Evolutionary conservation across 2,113 vertebrate species (phyloP).

Genomic region (Elephantulus edwardii): DNA sequence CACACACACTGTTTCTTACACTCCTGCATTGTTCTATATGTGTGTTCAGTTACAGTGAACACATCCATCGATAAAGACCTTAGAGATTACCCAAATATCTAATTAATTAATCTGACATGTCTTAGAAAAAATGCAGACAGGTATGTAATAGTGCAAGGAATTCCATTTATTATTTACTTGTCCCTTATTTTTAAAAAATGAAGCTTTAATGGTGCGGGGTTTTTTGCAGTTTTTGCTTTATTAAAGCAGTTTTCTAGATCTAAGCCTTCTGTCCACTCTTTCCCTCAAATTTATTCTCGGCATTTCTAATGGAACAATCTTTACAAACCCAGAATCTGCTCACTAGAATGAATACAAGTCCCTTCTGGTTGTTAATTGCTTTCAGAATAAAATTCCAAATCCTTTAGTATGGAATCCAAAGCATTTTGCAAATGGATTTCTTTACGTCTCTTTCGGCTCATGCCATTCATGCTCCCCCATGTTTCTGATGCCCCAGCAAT

Average conservation of each 20-base stretch:
- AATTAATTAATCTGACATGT: not conserved
- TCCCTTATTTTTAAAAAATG: not conserved
- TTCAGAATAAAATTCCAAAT: not conserved
- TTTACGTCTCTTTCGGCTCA: not conserved
- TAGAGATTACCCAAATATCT: not conserved
- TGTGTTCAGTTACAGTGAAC: not conserved
- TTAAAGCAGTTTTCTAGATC: not conserved
- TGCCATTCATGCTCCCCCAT: fast-evolving
- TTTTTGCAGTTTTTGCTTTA: not conserved
- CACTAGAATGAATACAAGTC: not conserved
- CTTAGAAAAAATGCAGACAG: not conserved
- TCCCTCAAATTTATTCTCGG: not conserved
- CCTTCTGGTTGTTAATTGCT: not conserved
- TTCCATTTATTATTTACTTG: not conserved
- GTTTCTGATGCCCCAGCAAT: not conserved
- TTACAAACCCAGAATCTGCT: not conserved
- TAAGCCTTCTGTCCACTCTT: not conserved
- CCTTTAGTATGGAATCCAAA: not conserved
- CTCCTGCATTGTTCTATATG: not conserved
- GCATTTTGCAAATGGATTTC: not conserved
- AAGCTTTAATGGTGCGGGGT: not conserved
- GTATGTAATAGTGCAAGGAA: not conserved
- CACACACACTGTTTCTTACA: not conserved
- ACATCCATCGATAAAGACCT: not conserved
- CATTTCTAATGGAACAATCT: not conserved